Evolutionary conservation across 2,797 vertebrate genomes (phyloP), one percentile per base, ranked within the genome.

Genomic region (Eupleurogrammus muticus): DNA sequence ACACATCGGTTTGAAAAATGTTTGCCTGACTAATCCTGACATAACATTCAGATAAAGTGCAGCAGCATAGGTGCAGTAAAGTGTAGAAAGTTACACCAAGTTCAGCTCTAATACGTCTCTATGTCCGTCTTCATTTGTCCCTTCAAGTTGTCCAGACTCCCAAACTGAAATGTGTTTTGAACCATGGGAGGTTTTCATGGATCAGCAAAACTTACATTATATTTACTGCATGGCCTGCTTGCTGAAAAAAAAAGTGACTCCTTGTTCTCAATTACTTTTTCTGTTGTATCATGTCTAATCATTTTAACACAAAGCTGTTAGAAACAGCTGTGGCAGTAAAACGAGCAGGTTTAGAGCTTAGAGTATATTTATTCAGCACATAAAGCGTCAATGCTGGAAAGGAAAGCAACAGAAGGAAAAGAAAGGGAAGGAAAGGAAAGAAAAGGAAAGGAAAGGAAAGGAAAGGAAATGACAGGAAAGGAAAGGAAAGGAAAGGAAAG

Each of bases 151-250:
- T 61, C 44, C 0, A 0, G 12, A 10, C 8, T 34, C 35, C 9
- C 23, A 7, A 58, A n/a, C 19, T 11, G 38, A 73, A 50, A 48
- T 62, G 19, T 50, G 28, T 62, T 59, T 49, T 7, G 20, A 53
- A 52, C 20, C 20, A 20, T 35, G 34, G 20, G 21, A 51, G 38
- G 19, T 46, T 61, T 61, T 82, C 47, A 53, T 40, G 34, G 59
- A 70, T 75, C 52, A 77, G 53, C 52, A 65, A 10, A 21, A 48
- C 54, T 49, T 59, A 53, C 54, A 35, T 54, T 38, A 75, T 62
- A 75, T 62, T 62, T 49, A 77, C 36, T 46, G 44, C 53, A 35
- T 68, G 55, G 73, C 61, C 61, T 52, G 1, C 24, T 67, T 23
- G 1, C 32, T 47, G 4, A 69, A 53, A 57, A 69, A 53, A 57